These are phyloP conservation scores for Sycophila sp. DNA, from an alignment of 1,140 invertebrate genomes.

Conservation along the genomic window DNA sequence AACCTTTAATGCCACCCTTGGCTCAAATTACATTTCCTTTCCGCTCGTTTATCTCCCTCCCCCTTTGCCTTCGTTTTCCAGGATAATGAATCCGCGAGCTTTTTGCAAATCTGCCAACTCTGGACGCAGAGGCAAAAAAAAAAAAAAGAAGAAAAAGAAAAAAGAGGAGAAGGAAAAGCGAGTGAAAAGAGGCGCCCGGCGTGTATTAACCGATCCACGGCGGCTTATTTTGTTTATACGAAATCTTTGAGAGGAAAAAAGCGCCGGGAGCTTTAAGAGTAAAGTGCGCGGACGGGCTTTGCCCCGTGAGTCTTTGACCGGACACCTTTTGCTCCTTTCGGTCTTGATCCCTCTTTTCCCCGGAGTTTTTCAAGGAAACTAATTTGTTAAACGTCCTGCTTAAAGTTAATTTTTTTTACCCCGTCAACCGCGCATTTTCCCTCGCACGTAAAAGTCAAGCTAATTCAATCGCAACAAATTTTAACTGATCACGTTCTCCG, in stretches of 20 bases:
- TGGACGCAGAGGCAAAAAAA: no score
- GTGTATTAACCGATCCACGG: neutral
- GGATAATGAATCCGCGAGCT: neutral
- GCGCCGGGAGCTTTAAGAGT: neutral
- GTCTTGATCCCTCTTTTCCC: neutral
- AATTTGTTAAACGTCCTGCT: conserved; percentile 6
- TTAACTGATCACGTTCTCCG: no score
- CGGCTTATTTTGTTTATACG: neutral
- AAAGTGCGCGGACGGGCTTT: no score
- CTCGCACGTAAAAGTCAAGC: neutral
- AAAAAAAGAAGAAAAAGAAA: no score
- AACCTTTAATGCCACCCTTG: no score
- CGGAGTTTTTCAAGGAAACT: neutral
- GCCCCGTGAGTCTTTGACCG: no score
- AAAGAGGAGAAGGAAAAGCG: no score
- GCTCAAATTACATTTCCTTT: no score
- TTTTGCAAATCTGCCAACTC: neutral
- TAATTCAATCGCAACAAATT: conserved; percentile 16
- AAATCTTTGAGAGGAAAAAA: neutral
- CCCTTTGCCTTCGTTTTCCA: neutral
- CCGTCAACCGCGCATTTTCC: no score
- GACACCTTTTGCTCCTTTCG: neutral
- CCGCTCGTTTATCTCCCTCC: neutral
- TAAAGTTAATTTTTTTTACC: no score
- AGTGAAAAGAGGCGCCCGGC: no score